Evolutionary conservation across 2,797 vertebrate genomes (phyloP).

Genomic region (Pantherophis alleghaniensis): DNA sequence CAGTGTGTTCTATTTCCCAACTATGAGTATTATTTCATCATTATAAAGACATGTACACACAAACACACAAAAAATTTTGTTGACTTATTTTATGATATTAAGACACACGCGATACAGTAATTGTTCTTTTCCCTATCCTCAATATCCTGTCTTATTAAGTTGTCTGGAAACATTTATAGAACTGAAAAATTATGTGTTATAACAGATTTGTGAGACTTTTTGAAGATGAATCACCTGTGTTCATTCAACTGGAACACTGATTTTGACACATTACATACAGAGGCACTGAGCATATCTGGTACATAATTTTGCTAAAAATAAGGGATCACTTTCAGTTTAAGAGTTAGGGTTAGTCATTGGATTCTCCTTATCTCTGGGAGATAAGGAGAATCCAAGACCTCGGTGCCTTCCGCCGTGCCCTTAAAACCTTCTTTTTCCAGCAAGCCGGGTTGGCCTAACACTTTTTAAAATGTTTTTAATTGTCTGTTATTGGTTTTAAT

Average conservation of each 20-base stretch:
- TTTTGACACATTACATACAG: neutral
- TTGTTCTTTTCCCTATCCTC: neutral
- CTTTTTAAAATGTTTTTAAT: too few relatives aligned
- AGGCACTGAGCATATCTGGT: neutral
- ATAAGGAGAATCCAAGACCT: too few relatives aligned
- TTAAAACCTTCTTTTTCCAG: too few relatives aligned
- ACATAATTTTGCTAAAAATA: neutral
- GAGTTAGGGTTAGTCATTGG: neutral
- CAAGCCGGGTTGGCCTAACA: too few relatives aligned
- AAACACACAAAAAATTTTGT: neutral
- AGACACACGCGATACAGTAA: neutral
- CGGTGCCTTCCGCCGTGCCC: too few relatives aligned
- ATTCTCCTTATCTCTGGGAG: too few relatives aligned
- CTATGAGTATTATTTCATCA: neutral
- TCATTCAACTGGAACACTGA: neutral
- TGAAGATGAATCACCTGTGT: neutral
- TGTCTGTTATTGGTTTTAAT: too few relatives aligned
- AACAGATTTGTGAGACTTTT: neutral
- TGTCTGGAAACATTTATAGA: neutral
- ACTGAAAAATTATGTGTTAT: neutral
- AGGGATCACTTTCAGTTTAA: neutral
- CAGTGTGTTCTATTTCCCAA: neutral
- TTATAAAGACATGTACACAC: neutral
- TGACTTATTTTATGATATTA: neutral
- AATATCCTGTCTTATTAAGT: neutral